Evolutionary conservation across 1,140 invertebrate species (phyloP).

Genomic region (Drosophila pseudoobscura): DNA sequence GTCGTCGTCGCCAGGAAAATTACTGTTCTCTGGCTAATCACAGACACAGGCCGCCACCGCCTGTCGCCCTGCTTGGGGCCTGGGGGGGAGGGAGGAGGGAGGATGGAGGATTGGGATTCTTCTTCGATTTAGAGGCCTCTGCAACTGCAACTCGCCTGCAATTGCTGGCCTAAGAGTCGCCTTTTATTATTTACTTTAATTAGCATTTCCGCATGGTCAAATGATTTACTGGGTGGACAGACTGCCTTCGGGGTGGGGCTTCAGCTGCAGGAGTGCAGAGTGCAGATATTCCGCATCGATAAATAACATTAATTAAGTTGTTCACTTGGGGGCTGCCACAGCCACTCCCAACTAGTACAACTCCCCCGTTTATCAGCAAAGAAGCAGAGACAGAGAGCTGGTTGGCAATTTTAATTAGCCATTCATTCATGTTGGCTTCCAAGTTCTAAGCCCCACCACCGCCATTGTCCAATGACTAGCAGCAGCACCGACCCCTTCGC

Average conservation of each 20-base stretch:
- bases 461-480: constrained; percentile 11
- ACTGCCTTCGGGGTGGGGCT: constrained; percentile 1
- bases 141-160: constrained; percentile 19
- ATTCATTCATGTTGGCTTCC: constrained; percentile 26
- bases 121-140: constrained; percentile 12
- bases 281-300: constrained; percentile 75
- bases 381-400: background rate
- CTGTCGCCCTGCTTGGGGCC: constrained; percentile 30
- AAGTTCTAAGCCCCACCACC: constrained; percentile 7
- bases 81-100: background rate
- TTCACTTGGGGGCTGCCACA: constrained; percentile 53
- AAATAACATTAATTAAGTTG: constrained; percentile 81
- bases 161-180: constrained; percentile 27
- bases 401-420: constrained; percentile 63
- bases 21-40: constrained; percentile 67
- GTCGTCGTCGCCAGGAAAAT: constrained; percentile 55
- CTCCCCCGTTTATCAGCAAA: constrained; percentile 3
- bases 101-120: too few relatives aligned
- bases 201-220: constrained; percentile 70
- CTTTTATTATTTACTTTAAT: constrained; percentile 78
- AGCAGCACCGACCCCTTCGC: background rate
- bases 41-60: constrained; percentile 68
- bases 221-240: constrained; percentile 15
- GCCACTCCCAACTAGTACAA: constrained; percentile 43
- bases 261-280: constrained; percentile 24